Base-by-base conservation (phyloP, 2,797 vertebrate species). In the Pogoniulus pusillus region DNA sequence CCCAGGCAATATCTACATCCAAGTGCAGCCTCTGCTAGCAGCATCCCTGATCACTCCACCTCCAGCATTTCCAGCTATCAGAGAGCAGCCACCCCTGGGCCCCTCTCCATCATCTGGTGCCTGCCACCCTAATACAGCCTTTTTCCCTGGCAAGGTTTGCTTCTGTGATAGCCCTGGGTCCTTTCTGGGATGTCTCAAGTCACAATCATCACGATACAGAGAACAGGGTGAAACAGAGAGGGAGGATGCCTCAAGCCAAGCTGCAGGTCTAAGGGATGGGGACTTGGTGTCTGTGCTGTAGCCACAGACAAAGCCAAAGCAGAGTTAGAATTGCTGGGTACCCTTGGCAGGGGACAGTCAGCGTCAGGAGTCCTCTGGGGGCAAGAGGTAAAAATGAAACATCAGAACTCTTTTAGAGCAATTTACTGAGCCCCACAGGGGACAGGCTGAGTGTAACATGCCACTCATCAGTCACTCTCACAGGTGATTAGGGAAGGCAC, bases 121-220 rank as follows among this genome's bases (percentile, higher is more conserved):
- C 53, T 41, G 18, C 37, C 59, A 23, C 47, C 23, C 77, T 23
- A 6, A 39, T 11, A 37, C 54, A 63, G n/a, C 66, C 65, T 10
- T 45, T 58, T 30, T 23, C 47, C 63, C 26, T 3, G 1, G 7
- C 45, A 58, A 20, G n/a, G 13, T 62, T 77, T 57, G 76, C 49
- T 76, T 55, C 65, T 10, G 16, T 0, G 63, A 15, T 62, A 16
- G 39, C 22, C 24, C 34, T 47, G 5, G 29, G 15, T 35, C 69
- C 60, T 41, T 23, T 12, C 6, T 26, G 6, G 57, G 34, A 10
- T 8, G 19, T 12, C 72, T 51, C 45, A 3, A 55, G 51, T 7
- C n/a, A 6, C 1, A 22, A 7, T 9, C 23, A 4, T 2, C 2
- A 1, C 5, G 17, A 9, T 0, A 3, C 10, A 39, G 41, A 3